Evolutionary conservation across 1,140 invertebrate genomes (phyloP).

Genomic region (Eciton burchellii): DNA sequence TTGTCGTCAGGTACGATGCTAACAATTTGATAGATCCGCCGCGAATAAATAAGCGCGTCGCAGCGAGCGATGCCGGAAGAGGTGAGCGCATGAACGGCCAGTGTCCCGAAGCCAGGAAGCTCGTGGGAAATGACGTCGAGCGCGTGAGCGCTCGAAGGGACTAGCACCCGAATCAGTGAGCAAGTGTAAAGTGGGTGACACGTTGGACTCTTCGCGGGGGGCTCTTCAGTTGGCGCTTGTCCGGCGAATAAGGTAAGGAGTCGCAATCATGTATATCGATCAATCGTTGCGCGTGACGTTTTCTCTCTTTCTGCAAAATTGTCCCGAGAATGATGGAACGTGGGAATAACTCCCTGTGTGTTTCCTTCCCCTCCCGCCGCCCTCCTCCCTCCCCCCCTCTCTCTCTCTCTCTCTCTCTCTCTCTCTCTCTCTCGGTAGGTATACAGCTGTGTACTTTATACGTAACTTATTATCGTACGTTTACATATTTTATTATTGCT

Average conservation of each 20-base stretch:
- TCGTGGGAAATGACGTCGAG: constrained; percentile 57
- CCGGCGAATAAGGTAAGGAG: constrained; percentile 54
- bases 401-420: too few relatives aligned
- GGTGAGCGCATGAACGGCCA: neutral
- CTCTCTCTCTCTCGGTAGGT: too few relatives aligned
- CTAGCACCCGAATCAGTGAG: constrained; percentile 24
- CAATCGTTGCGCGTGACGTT: too few relatives aligned
- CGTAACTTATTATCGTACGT: too few relatives aligned
- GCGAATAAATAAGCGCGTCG: constrained; percentile 1
- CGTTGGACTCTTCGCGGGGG: neutral
- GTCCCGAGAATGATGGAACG: too few relatives aligned
- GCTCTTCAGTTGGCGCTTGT: neutral
- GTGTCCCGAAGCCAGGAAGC: neutral
- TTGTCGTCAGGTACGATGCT: neutral
- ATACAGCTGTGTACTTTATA: too few relatives aligned
- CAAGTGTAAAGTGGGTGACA: constrained; percentile 56
- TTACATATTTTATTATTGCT: neutral
- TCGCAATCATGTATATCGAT: too few relatives aligned
- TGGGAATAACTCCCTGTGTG: too few relatives aligned
- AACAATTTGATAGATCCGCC: neutral
- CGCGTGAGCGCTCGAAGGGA: constrained; percentile 21
- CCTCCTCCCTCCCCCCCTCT: too few relatives aligned
- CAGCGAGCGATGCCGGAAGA: constrained; percentile 11
- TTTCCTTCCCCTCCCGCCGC: too few relatives aligned
- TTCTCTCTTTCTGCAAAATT: too few relatives aligned